These are phyloP conservation scores for Sylvilagus bachmani DNA, from an alignment of 2,113 vertebrate genomes.

Conservation along the genomic window DNA sequence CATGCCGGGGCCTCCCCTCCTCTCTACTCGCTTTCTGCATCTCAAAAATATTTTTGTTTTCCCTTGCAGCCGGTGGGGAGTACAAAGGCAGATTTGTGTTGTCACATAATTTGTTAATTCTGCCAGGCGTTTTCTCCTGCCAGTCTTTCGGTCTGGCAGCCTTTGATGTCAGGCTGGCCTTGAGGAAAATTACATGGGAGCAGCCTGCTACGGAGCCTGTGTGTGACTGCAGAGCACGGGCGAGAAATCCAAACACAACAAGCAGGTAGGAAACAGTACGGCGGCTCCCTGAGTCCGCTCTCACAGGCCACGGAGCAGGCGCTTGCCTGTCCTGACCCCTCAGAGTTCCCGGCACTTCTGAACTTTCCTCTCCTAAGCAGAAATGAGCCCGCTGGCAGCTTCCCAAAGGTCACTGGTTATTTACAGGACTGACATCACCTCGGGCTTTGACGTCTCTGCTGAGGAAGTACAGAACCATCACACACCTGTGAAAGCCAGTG, in stretches of 20 bases:
- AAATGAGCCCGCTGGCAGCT: neutral
- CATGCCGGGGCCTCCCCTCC: neutral
- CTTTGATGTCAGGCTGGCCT: conserved; percentile 40
- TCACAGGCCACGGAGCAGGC: neutral
- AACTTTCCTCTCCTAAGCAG: conserved; percentile 11
- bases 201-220: neutral
- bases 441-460: neutral
- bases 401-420: neutral
- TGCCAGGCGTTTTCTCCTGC: conserved; percentile 51
- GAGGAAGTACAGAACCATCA: neutral
- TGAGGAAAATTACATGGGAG: conserved; percentile 24
- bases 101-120: conserved; percentile 66
- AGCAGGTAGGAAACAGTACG: neutral
- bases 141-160: neutral
- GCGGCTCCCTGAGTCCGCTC: neutral
- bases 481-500: neutral
- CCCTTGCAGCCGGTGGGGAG: conserved; percentile 60
- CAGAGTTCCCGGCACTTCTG: neutral
- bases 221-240: neutral
- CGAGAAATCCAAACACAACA: neutral
- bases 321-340: neutral
- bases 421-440: neutral
- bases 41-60: conserved; percentile 72
- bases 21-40: neutral
- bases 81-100: conserved; percentile 80